Evolutionary conservation across 2,113 vertebrate species (phyloP), one percentile per base, ranked within the genome.

Genomic region (Bombycilla garrulus): DNA sequence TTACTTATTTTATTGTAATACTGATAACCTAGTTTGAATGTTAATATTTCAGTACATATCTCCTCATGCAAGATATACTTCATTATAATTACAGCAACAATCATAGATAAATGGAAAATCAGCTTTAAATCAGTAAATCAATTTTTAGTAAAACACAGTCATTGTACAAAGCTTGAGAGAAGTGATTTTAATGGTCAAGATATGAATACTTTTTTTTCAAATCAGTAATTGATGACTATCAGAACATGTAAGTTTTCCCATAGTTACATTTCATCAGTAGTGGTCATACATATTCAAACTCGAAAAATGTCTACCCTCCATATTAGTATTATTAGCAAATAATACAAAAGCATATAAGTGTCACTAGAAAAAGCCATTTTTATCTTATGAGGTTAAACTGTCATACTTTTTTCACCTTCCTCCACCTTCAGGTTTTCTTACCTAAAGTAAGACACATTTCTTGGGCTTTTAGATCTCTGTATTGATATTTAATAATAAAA

Each of bases 11-110:
- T 92, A 92, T 25, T 74, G 28, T 36, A 54, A 44, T 90, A 65
- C 66, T 90, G 67, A 73, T 91, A 93, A 96, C 88, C 73, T 53
- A 84, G 36, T 78, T 93, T 88, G 95, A 97, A 95, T 86, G 45
- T 14, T 96, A 85, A 74, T 86, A 57, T 95, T 86, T 96, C 76
- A 97, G 93, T 92, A 92, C 15, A 92, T 94, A 71, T 36, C 66
- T 78, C 94, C 67, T 81, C 79, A 91, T 94, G 93, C 44, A 78
- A 94, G 72, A 88, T 84, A 86, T 74, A 71, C 95, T 83, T 96
- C 53, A 78, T 81, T 96, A 61, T 82, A 96, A 94, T 95, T 96
- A 71, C 51, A 88, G 60, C 45, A 91, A 81, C 61, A 88, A 74
- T 74, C 28, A 62, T 76, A 69, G 20, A 65, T 56, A 69, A 51